Base-by-base conservation (phyloP, 1,140 invertebrate genomes). In the Anastrepha ludens region DNA sequence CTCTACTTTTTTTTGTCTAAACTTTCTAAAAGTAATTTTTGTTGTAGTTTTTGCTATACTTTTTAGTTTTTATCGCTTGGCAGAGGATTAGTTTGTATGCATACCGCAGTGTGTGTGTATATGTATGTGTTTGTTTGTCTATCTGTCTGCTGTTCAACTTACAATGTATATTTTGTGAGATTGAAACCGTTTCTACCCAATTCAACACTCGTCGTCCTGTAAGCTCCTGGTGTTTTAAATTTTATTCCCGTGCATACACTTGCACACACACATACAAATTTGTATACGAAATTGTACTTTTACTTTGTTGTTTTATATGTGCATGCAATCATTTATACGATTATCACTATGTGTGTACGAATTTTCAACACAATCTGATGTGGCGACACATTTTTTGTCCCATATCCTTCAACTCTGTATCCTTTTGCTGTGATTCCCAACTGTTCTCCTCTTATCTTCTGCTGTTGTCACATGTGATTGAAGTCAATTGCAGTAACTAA, bases 401-500 rank as follows among this genome's bases (percentile, higher is more conserved):
- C 9, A 62, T 62, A 74, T 74, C 15, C 41, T 44, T 15, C 67
- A 47, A 74, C 41, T 74, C 67, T 1, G 39, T n/a, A 1, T 74
- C 15, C 67, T n/a, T 47, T 74, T 39, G 41, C 67, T 74, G 8
- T 74, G 67, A 62, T 70, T 67, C 78, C 39, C 29, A 7, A 17
- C 41, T 64, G 3, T 58, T 20, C n/a, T 15, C 60, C 47, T 29
- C 8, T 29, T 58, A n/a, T 87, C 50, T 13, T 39, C 60, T 64
- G 58, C 86, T 87, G 58, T 67, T 64, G 62, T 81, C 74, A 81
- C 74, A 81, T 81, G 74, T 81, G 74, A 81, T 81, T 81, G 74
- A 81, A 81, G 74, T 81, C 74, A 81, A 81, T 81, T 81, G 74
- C 74, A 81, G 74, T 81, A 55, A 81, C 74, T 81, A 55, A 55